Percentiles rank a stretch among this genome's conserved stretches.
phyloP scores from a whole-genome alignment of 2,113 vertebrate genomes.

The Ictalurus punctatus region DNA sequence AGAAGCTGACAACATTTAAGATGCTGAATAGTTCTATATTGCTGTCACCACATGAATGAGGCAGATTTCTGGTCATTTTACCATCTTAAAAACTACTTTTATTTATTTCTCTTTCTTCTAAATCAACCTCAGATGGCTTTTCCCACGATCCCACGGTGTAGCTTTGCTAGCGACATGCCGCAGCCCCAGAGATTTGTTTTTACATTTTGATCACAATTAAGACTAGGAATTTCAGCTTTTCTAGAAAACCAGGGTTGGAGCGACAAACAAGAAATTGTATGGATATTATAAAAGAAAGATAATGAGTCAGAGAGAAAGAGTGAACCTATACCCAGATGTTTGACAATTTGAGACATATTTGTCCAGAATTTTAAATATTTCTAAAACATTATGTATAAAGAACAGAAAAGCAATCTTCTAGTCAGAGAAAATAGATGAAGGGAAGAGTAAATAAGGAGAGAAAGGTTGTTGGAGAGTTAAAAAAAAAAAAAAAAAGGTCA shows the following conservation, averaged over 20 bases:
- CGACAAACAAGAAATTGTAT: neutral
- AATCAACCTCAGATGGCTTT: neutral
- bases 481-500: neutral
- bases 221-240: neutral
- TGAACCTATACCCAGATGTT: neutral
- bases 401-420: neutral
- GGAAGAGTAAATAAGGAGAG: conserved; percentile 44
- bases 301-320: neutral
- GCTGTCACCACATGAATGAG: neutral
- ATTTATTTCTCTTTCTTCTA: neutral
- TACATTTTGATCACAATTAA: neutral
- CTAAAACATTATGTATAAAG: neutral
- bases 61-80: neutral
- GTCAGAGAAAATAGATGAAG: neutral
- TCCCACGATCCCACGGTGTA: too few species aligned
- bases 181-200: neutral
- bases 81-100: neutral
- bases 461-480: conserved; percentile 43
- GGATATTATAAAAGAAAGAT: neutral
- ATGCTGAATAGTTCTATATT: neutral
- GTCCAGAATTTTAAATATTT: neutral
- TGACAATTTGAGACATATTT: neutral
- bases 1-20: neutral
- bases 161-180: neutral
- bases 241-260: neutral